A percentile compares a stretch with the other conserved stretches of the same genome.
These are phyloP conservation scores for Ridgeia piscesae DNA, from an alignment of 1,140 invertebrate species.

Conservation along the genomic window DNA sequence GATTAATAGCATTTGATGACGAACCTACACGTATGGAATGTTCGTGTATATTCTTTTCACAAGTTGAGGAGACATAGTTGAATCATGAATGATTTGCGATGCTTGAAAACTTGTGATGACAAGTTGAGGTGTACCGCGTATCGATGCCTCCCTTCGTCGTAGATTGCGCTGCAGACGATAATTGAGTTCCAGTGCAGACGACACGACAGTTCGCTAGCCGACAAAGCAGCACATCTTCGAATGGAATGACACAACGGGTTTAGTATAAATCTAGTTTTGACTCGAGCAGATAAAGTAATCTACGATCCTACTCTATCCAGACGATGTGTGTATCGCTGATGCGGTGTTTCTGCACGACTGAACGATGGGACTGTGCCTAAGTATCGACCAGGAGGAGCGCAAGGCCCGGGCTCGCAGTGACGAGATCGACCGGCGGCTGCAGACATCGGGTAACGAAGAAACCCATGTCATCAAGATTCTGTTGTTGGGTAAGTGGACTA, in stretches of 20 bases:
- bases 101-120: neutral
- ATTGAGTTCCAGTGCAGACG: neutral
- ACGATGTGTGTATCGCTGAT: neutral
- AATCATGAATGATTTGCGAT: neutral
- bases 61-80: neutral
- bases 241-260: neutral
- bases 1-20: neutral
- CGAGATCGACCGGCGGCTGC: conserved; percentile 59
- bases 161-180: neutral
- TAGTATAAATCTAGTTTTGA: neutral
- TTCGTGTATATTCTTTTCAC: neutral
- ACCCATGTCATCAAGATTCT: conserved; percentile 61
- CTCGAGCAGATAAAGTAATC: neutral
- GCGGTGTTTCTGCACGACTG: conserved; percentile 17
- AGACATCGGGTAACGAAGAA: conserved; percentile 59
- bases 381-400: conserved; percentile 60
- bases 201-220: neutral
- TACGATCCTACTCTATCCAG: neutral
- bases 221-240: neutral
- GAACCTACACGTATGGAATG: neutral
- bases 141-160: too few relatives aligned
- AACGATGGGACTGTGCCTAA: conserved; percentile 61
- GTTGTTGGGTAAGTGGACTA: conserved; percentile 54
- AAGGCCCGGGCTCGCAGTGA: conserved; percentile 59
- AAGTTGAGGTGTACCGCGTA: neutral